Conservation (phyloP, 2,888 invertebrate genomes). For the Stratiomys singularior region DNA sequence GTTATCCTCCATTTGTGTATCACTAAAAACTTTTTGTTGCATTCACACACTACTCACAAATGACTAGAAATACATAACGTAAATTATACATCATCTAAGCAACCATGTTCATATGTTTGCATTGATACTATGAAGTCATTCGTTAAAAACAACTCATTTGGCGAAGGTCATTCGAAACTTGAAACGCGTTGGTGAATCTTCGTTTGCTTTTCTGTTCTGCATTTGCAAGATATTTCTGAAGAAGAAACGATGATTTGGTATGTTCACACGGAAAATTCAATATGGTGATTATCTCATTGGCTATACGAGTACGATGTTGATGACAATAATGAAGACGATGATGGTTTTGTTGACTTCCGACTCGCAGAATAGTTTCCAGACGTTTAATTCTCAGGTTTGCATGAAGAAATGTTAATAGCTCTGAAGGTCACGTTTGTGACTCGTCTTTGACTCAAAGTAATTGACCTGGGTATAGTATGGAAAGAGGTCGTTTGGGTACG, state of each 20-base stretch:
- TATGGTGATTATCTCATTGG: conserved; percentile 3
- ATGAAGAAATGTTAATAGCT: neutral
- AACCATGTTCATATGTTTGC: neutral
- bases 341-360: conserved; percentile 18
- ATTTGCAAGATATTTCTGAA: neutral
- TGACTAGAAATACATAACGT: neutral
- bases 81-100: neutral
- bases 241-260: conserved; percentile 10
- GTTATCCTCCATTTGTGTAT: neutral
- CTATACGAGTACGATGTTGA: neutral
- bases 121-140: conserved; percentile 20
- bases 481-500: neutral
- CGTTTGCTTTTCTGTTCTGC: neutral
- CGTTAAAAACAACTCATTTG: conserved; percentile 3
- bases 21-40: neutral
- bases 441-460: neutral
- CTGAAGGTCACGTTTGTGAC: conserved; percentile 25
- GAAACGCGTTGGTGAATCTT: conserved; percentile 1
- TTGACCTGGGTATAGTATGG: conserved; percentile 8
- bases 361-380: conserved; percentile 2
- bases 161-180: neutral
- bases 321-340: neutral
- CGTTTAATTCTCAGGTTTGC: conserved; percentile 5
- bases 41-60: neutral
- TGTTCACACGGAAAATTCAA: conserved; percentile 13